phyloP scores from a whole-genome alignment of 2,888 invertebrate genomes.

The Disparrhopalites patrizii region DNA sequence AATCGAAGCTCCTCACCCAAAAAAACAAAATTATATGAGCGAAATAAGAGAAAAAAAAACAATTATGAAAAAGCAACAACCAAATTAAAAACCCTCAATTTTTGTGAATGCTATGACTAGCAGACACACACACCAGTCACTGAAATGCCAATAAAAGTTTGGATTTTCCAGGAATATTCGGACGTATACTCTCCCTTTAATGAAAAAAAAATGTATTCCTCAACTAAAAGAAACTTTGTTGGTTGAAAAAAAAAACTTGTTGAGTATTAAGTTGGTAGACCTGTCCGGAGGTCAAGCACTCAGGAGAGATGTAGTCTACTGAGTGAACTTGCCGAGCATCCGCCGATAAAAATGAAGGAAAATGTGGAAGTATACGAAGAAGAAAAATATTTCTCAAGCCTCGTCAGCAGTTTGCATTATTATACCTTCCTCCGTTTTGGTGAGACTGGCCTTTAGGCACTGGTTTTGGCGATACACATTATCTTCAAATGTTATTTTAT shows the following conservation, averaged over 20 bases:
- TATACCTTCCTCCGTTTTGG: constrained; percentile 19
- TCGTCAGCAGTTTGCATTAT: constrained; percentile 19
- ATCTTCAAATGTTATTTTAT: constrained; percentile 3
- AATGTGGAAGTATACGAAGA: constrained; percentile 27
- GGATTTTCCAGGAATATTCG: not conserved
- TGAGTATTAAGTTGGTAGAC: not conserved
- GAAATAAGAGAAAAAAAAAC: not conserved
- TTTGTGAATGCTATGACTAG: not conserved
- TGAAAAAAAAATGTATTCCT: not conserved
- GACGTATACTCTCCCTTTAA: too few relatives aligned
- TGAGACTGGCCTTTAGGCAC: constrained; percentile 27
- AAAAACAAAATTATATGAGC: too few relatives aligned
- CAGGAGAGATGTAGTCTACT: constrained; percentile 30
- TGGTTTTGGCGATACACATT: constrained; percentile 30
- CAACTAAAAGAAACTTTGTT: not conserved
- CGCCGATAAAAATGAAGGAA: constrained; percentile 29
- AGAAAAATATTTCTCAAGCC: constrained; percentile 1
- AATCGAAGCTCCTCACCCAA: too few relatives aligned
- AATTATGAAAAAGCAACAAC: not conserved
- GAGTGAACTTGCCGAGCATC: constrained; percentile 25
- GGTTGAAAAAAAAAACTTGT: not conserved
- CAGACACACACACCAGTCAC: constrained; percentile 4
- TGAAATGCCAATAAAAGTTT: constrained; percentile 9
- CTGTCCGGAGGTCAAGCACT: constrained; percentile 32
- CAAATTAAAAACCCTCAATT: not conserved